phyloP scores from a whole-genome alignment of 2,888 invertebrate genomes.

The Drosophila nigritarsus region DNA sequence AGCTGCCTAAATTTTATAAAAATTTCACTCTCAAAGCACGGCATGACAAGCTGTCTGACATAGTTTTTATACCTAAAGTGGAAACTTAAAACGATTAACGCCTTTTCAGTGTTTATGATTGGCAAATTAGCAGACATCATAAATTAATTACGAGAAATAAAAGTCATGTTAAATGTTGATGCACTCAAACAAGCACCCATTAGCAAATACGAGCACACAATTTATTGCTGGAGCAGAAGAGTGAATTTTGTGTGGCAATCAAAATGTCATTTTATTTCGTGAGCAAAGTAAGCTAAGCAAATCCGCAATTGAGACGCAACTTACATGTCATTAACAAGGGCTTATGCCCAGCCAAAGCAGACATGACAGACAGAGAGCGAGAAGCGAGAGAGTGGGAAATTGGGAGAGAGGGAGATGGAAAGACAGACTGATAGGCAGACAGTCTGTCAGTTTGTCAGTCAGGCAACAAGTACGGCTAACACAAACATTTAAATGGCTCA shows the following conservation, averaged over 20 bases:
- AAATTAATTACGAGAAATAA: slow-evolving; percentile 55
- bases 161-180: slow-evolving; percentile 28
- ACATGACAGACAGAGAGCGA: slow-evolving; percentile 19
- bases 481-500: slow-evolving; percentile 48
- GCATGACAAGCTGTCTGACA: not conserved
- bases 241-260: slow-evolving; percentile 62
- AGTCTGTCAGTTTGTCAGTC: slow-evolving; percentile 2
- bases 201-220: slow-evolving; percentile 2
- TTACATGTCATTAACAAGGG: slow-evolving; percentile 78
- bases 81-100: slow-evolving; percentile 29
- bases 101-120: slow-evolving; percentile 57
- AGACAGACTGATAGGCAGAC: slow-evolving; percentile 1
- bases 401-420: not conserved
- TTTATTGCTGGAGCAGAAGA: not conserved
- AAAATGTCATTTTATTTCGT: slow-evolving; percentile 70
- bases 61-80: slow-evolving; percentile 1
- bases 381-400: not conserved
- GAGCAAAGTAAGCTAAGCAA: slow-evolving; percentile 55
- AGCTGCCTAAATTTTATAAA: fast-evolving
- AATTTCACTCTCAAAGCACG: not conserved
- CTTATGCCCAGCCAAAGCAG: slow-evolving; percentile 48
- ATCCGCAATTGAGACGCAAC: slow-evolving; percentile 81
- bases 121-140: slow-evolving; percentile 48
- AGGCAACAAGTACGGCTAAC: slow-evolving; percentile 29
- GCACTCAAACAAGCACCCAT: slow-evolving; percentile 3